phyloP scores from a whole-genome alignment of 2,888 invertebrate species.

The Diplolepis rosae region DNA sequence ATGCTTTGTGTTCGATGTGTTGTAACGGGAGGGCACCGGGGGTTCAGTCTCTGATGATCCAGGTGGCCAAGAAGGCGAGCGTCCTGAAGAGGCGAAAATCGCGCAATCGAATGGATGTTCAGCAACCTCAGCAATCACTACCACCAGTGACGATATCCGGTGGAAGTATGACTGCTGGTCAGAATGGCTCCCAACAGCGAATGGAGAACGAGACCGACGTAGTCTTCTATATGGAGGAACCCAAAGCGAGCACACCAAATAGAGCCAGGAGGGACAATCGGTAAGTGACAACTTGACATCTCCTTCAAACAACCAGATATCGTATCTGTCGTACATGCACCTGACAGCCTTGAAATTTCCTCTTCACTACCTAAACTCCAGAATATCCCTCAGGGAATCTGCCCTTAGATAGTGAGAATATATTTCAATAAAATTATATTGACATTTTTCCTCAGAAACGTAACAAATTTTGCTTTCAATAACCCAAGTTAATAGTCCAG shows the following conservation, averaged over 20 bases:
- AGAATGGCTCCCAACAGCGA: slow-evolving; percentile 59
- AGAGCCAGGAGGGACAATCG: slow-evolving; percentile 69
- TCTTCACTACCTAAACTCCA: background rate
- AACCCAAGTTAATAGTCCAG: too few relatives aligned
- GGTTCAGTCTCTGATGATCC: slow-evolving; percentile 82
- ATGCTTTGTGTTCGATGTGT: slow-evolving; percentile 69
- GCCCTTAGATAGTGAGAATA: too few relatives aligned
- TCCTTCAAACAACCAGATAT: background rate
- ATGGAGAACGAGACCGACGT: slow-evolving; percentile 79
- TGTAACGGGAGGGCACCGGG: slow-evolving; percentile 71
- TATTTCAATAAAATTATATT: too few relatives aligned
- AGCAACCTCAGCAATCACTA: slow-evolving; percentile 55
- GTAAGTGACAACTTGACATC: slow-evolving; percentile 64
- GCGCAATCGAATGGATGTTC: slow-evolving; percentile 79
- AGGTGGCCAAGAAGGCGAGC: slow-evolving; percentile 85
- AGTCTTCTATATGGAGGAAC: slow-evolving; percentile 80
- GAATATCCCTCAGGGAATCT: background rate
- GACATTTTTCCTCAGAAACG: background rate
- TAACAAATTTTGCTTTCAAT: too few relatives aligned
- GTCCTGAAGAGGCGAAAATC: slow-evolving; percentile 83
- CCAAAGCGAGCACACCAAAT: slow-evolving; percentile 75
- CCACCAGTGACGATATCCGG: slow-evolving; percentile 58
- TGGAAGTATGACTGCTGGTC: slow-evolving; percentile 6
- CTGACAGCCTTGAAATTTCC: background rate
- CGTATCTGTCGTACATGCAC: background rate